Evolutionary conservation across 1,140 invertebrate genomes (phyloP), one percentile per base, ranked within the genome.

Genomic region (Hyphantria cunea): DNA sequence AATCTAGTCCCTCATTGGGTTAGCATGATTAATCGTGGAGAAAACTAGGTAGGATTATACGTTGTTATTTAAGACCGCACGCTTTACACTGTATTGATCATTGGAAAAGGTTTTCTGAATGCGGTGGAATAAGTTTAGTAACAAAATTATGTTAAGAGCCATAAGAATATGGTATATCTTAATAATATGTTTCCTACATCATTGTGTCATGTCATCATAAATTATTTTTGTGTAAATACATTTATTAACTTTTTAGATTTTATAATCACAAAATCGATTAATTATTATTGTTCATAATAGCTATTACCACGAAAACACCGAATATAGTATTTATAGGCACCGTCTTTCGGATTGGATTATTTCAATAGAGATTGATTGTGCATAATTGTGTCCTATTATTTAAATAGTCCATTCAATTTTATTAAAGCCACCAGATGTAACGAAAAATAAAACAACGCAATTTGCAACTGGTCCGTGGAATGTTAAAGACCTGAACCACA

Each of bases 21-120:
- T 76, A 78, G 82, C 76, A 83, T 82, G 83, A 86, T 86, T 83
- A 86, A 86, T 83, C 77, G 74, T 64, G 63, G 78, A 80, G 82
- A 84, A 85, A 84, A 81, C 72, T 70, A 76, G 76, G 59, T 66
- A 47, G 68, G 72, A 75, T 80, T 78, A 78, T 74, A 78, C 74
- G 68, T 80, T 80, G 60, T 75, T 72, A 66, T 76, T 70, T 74
- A 72, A 74, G 66, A 82, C 78, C 76, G 72, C 79, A 82, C 75
- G 75, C 77, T 80, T 78, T 76, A 66, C 62, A 65, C 64, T 63
- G 55, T 61, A 70, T 66, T 60, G 56, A 63, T 79, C 72, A 74
- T 81, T 84, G 76, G 75, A 69, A 66, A 39, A 73, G 73, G 70
- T 73, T 74, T 81, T 78, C 64, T 50, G 52, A 37, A 66, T 68